A percentile compares a stretch with the other conserved stretches of the same genome.
phyloP scores from a whole-genome alignment of 2,113 vertebrate genomes.

The Muscicapa adusta region DNA sequence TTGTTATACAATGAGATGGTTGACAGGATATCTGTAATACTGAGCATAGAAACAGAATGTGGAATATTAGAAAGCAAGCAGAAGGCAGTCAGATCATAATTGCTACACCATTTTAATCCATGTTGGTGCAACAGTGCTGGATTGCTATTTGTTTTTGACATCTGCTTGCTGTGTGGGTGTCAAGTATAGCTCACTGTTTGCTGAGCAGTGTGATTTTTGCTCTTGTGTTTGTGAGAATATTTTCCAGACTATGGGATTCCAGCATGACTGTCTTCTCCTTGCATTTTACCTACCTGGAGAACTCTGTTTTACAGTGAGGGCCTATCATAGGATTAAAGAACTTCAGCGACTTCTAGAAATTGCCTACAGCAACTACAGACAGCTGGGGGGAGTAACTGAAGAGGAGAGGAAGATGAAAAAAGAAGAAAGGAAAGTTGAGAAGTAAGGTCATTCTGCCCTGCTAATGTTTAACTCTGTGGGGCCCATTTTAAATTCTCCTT shows the following conservation, averaged over 20 bases:
- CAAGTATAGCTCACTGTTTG: neutral
- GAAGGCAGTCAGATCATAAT: neutral
- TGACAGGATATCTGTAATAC: neutral
- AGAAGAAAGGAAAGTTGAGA: conserved; percentile 62
- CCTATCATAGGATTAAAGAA: conserved; percentile 74
- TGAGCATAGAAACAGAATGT: neutral
- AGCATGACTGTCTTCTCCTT: neutral
- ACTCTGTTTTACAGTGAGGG: conserved; percentile 72
- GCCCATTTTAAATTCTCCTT: neutral
- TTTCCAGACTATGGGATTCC: neutral
- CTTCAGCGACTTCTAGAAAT: conserved; percentile 70
- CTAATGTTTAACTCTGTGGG: neutral
- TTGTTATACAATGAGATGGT: neutral
- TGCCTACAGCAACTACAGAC: conserved; percentile 79
- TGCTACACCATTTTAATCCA: neutral
- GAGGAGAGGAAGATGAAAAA: conserved; percentile 69
- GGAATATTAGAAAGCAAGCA: neutral
- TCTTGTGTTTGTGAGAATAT: neutral
- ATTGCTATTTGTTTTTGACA: neutral
- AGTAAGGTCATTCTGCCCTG: conserved; percentile 59
- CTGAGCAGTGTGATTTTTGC: neutral
- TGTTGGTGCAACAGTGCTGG: neutral
- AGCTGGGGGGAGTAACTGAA: conserved; percentile 78
- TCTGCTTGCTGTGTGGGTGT: neutral
- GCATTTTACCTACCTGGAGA: neutral